Evolutionary conservation across 2,797 vertebrate species (phyloP).

Genomic region (Glyptemys insculpta): DNA sequence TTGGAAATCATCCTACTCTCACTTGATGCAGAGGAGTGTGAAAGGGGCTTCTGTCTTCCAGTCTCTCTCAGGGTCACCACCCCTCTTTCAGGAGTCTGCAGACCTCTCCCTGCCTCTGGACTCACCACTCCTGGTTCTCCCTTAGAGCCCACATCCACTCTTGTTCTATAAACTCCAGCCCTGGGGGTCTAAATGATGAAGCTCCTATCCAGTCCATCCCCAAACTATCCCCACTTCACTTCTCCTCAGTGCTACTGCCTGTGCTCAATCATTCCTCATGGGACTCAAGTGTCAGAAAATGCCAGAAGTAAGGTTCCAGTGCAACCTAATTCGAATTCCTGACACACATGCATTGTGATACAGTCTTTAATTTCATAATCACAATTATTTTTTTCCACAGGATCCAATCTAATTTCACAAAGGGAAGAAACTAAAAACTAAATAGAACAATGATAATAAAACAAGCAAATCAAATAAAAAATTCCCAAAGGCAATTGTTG

Average conservation of each 20-base stretch:
- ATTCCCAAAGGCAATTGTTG: background rate
- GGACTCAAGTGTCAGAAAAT: background rate
- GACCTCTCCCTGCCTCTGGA: background rate
- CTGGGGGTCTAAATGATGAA: background rate
- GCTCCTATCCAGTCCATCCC: background rate
- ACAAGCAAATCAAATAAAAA: slow-evolving; percentile 40
- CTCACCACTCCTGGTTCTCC: background rate
- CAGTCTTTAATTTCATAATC: background rate
- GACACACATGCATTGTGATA: background rate
- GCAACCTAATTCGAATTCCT: slow-evolving; percentile 40
- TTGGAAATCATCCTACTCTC: background rate
- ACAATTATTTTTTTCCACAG: slow-evolving; percentile 17
- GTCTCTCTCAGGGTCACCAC: background rate
- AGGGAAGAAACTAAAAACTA: slow-evolving; percentile 24
- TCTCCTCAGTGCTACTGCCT: background rate
- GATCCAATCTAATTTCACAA: background rate
- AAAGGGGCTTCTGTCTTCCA: background rate
- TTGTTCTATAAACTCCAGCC: background rate
- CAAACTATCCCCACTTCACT: background rate
- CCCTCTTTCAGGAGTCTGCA: background rate
- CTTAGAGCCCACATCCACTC: background rate
- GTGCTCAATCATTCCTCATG: background rate
- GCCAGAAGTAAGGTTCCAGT: background rate
- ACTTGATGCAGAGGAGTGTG: background rate
- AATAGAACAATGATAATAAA: slow-evolving; percentile 23